Evolutionary conservation across 2,113 vertebrate genomes (phyloP).

Genomic region (Phasianus colchicus): DNA sequence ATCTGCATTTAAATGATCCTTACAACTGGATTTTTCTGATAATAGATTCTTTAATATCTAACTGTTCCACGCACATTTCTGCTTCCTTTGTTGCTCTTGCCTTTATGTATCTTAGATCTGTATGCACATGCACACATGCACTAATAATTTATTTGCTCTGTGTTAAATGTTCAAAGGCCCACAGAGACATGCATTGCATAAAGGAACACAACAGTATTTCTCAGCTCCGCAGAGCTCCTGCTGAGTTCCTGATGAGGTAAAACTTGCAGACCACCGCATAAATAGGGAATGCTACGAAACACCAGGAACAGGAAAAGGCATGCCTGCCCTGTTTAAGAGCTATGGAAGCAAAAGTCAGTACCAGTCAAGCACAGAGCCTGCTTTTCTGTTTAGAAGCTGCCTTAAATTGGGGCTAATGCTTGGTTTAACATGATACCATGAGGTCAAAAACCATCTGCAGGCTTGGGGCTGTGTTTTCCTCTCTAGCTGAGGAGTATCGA

Average conservation of each 20-base stretch:
- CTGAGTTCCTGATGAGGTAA: slow-evolving; percentile 47
- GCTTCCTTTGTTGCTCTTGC: slow-evolving; percentile 22
- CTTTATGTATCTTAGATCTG: slow-evolving; percentile 19
- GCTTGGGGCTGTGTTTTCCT: background rate
- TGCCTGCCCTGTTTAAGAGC: background rate
- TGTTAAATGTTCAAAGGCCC: slow-evolving; percentile 60
- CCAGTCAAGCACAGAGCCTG: background rate
- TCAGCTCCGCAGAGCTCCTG: background rate
- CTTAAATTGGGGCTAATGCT: background rate
- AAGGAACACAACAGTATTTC: slow-evolving; percentile 32
- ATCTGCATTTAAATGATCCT: slow-evolving; percentile 26
- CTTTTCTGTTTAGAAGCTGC: background rate
- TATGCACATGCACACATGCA: slow-evolving; percentile 11
- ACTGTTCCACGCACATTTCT: background rate
- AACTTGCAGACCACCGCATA: slow-evolving; percentile 3
- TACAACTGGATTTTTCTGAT: slow-evolving; percentile 34
- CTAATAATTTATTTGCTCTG: slow-evolving; percentile 60
- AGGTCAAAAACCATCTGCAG: background rate
- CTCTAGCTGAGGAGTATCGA: background rate
- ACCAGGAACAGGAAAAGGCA: slow-evolving; percentile 8
- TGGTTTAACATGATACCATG: background rate
- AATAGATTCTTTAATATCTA: background rate
- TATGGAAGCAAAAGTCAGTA: background rate
- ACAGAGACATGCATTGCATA: slow-evolving; percentile 30
- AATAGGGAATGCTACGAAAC: background rate